Percentiles rank a stretch among this genome's conserved stretches.
Conservation (phyloP, 2,888 invertebrate species). For the Dynastes tityus region DNA sequence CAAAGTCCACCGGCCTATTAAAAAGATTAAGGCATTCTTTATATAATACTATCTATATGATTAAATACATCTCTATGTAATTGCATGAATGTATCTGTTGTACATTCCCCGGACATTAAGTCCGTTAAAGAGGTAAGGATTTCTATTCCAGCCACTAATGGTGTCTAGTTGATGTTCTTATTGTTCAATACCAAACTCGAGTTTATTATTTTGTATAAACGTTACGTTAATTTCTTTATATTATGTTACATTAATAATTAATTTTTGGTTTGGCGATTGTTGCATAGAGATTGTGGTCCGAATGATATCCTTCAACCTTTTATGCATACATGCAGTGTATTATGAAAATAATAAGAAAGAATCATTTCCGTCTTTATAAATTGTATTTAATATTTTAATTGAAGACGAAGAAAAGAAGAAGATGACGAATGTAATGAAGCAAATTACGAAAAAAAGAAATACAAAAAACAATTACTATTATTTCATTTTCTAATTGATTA, state of each 20-base stretch:
- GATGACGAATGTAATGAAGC: conserved; percentile 5
- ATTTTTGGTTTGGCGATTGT: neutral
- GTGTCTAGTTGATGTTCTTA: conserved; percentile 3
- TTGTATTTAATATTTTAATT: conserved; percentile 57
- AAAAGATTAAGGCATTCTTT: conserved; percentile 64
- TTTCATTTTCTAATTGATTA: conserved; percentile 56
- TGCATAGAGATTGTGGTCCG: conserved; percentile 19
- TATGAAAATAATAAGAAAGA: conserved; percentile 1
- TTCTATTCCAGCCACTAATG: conserved; percentile 23
- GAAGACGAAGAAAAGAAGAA: conserved; percentile 9
- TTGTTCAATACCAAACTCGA: neutral
- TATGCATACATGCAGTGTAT: conserved; percentile 65
- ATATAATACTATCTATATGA: conserved; percentile 59
- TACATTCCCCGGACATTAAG: conserved; percentile 63
- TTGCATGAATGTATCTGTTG: conserved; percentile 61
- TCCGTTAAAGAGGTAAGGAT: conserved; percentile 17
- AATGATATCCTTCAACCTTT: conserved; percentile 59
- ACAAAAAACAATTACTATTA: conserved; percentile 51
- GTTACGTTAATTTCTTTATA: conserved; percentile 2
- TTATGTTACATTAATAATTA: neutral
- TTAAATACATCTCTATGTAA: conserved; percentile 53
- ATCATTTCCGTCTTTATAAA: conserved; percentile 54
- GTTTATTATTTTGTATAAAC: conserved; percentile 8
- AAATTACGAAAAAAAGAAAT: neutral
- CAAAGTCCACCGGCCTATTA: conserved; percentile 67